These are phyloP conservation scores for Nemoura dubitans DNA, from an alignment of 2,888 invertebrate genomes.

Conservation along the genomic window DNA sequence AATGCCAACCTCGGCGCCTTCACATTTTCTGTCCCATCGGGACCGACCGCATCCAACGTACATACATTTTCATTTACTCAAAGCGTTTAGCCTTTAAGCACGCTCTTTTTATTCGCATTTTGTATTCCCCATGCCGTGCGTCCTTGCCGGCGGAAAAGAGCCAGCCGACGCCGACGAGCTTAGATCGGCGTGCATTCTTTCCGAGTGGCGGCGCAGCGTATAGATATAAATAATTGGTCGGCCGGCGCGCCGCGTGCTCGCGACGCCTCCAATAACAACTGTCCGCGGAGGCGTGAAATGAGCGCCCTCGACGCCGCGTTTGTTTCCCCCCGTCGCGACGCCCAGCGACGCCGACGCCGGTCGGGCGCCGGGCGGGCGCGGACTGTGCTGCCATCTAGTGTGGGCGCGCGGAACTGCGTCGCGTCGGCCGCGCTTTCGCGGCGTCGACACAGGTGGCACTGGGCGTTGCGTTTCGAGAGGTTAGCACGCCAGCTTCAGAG, in stretches of 20 bases:
- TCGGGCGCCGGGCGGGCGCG: neutral
- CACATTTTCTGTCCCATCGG: too few species aligned
- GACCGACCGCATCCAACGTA: neutral
- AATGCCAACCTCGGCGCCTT: too few species aligned
- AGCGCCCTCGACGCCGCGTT: constrained; percentile 7
- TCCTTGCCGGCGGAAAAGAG: neutral
- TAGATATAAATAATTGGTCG: constrained; percentile 7
- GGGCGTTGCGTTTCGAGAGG: neutral
- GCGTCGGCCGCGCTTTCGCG: neutral
- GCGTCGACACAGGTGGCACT: neutral
- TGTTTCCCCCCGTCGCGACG: neutral
- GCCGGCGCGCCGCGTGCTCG: neutral
- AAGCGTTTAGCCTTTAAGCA: neutral
- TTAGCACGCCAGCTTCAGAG: neutral
- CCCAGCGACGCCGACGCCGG: constrained; percentile 10
- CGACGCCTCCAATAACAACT: constrained; percentile 17
- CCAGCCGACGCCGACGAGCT: too few species aligned
- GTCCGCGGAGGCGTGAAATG: constrained; percentile 5
- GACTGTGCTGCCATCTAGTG: constrained; percentile 35
- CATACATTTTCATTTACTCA: neutral
- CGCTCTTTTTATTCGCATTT: neutral
- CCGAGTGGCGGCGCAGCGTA: neutral
- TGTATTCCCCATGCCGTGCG: neutral
- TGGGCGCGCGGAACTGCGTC: constrained; percentile 10
- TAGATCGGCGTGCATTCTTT: neutral